Conservation (phyloP, 2,888 invertebrate genomes). For the Drosophila eohydei region DNA sequence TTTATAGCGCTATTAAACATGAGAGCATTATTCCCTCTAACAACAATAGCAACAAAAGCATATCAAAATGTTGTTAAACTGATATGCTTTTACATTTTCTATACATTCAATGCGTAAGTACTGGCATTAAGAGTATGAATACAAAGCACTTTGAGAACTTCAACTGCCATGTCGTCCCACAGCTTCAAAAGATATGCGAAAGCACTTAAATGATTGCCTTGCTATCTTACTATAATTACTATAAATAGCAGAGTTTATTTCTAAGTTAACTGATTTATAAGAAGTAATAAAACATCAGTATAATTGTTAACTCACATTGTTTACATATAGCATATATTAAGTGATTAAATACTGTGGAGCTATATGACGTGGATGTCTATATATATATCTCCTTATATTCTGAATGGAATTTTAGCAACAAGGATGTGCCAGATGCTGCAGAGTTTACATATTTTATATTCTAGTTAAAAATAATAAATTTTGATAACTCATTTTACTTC, state of each 20-base stretch:
- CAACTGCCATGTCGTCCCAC: background rate
- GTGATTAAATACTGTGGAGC: too few species aligned
- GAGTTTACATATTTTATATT: too few species aligned
- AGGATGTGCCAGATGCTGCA: too few species aligned
- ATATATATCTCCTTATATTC: too few species aligned
- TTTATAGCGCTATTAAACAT: constrained; percentile 17
- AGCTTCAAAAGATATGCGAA: constrained; percentile 32
- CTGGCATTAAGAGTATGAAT: constrained; percentile 33
- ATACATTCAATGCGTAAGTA: background rate
- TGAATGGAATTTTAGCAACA: too few species aligned
- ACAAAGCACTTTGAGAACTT: constrained; percentile 21
- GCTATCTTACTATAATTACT: constrained; percentile 46
- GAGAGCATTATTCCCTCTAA: constrained; percentile 25
- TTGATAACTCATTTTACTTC: too few species aligned
- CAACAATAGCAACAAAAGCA: background rate
- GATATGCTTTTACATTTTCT: too few species aligned
- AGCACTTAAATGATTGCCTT: constrained; percentile 65
- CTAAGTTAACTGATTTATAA: constrained; percentile 51
- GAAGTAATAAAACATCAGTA: constrained; percentile 50
- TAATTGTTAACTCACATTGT: constrained; percentile 10
- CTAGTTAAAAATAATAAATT: too few species aligned
- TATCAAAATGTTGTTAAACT: background rate
- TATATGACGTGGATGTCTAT: too few species aligned
- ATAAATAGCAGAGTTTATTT: background rate
- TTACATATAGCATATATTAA: too few species aligned